A percentile compares a stretch with the other conserved stretches of the same genome.
Conservation (phyloP, 2,888 invertebrate species). For the Cacoxenus indagator region DNA sequence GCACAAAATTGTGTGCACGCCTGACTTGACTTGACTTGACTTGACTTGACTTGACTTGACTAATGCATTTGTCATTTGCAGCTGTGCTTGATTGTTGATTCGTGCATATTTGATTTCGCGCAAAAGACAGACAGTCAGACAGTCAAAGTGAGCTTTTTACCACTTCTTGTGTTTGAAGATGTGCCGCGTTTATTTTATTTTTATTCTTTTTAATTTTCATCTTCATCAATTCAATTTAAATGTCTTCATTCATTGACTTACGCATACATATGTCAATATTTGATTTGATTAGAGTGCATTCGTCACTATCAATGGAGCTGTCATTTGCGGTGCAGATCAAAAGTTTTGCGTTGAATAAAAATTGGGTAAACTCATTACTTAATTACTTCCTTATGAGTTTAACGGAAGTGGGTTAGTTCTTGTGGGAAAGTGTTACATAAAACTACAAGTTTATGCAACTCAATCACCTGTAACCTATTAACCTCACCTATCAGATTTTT, state of each 20-base stretch:
- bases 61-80: constrained; percentile 15
- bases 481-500: no score
- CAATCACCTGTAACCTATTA: no score
- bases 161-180: not conserved
- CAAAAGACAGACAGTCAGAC: constrained; percentile 7
- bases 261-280: constrained; percentile 10
- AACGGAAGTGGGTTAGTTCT: not conserved
- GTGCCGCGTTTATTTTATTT: not conserved
- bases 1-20: not conserved
- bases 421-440: not conserved
- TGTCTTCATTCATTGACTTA: not conserved
- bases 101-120: constrained; percentile 6
- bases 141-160: not conserved
- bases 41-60: not conserved
- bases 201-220: not conserved
- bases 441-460: not conserved
- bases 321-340: not conserved
- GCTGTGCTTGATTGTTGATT: not conserved
- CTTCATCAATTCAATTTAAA: not conserved
- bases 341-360: not conserved
- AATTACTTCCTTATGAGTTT: not conserved
- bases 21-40: not conserved
- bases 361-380: not conserved
- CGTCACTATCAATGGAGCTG: not conserved
- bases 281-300: not conserved